Percentiles rank a stretch among this genome's conserved stretches.
Conservation (phyloP, 2,888 invertebrate genomes). For the Pristionchus japonicus region DNA sequence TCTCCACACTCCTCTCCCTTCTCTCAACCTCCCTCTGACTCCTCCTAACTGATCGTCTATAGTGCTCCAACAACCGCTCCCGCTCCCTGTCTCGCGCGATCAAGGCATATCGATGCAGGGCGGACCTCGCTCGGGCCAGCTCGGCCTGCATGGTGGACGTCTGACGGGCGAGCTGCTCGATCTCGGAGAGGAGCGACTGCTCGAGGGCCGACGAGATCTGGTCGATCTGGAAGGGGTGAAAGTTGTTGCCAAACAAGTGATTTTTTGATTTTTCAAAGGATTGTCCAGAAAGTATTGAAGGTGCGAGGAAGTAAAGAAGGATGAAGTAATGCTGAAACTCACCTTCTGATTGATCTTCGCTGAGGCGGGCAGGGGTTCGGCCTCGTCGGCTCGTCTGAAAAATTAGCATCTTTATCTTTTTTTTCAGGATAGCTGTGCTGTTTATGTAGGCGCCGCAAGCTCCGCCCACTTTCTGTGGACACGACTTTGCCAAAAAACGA, state of each 20-base stretch:
- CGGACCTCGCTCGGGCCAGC: conserved; percentile 43
- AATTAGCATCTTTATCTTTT: background rate
- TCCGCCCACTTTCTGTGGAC: no score
- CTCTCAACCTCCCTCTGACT: background rate
- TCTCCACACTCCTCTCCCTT: conserved; percentile 24
- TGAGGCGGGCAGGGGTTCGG: background rate
- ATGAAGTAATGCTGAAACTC: background rate
- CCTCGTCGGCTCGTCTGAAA: background rate
- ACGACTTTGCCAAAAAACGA: no score
- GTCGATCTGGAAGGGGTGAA: conserved; percentile 11
- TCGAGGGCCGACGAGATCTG: conserved; percentile 44
- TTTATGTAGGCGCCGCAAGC: no score
- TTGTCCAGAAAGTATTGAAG: background rate
- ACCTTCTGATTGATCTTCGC: conserved; percentile 14
- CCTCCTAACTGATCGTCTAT: background rate
- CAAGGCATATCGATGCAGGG: background rate
- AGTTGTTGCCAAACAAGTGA: no score
- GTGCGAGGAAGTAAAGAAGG: background rate
- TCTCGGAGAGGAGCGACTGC: conserved; percentile 46
- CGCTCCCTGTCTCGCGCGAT: conserved; percentile 19
- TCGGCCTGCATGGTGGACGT: conserved; percentile 43
- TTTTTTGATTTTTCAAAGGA: background rate
- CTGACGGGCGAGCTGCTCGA: conserved; percentile 45
- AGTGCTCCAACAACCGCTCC: background rate
- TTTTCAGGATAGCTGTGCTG: no score